Evolutionary conservation across 2,888 invertebrate species (phyloP).

Genomic region (Torymus aiolomorphi): DNA sequence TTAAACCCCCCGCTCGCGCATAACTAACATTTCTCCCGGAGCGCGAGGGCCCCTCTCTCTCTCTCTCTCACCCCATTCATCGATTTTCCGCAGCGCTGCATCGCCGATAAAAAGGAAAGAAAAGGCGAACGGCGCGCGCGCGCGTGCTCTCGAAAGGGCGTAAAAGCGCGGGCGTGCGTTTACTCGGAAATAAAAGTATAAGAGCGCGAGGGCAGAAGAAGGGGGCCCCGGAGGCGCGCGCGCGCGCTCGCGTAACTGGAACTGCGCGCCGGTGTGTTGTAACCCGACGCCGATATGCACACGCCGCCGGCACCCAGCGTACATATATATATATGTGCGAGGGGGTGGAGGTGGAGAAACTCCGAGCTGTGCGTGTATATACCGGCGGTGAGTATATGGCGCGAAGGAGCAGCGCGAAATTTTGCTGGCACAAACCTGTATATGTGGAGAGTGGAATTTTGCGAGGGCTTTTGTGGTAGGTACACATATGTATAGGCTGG

Average conservation of each 20-base stretch:
- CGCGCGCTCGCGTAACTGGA: conserved; percentile 67
- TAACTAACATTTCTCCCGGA: too few species aligned
- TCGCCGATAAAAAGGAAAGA: conserved; percentile 5
- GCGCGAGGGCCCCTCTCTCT: too few species aligned
- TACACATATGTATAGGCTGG: too few species aligned
- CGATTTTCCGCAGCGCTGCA: conserved; percentile 17
- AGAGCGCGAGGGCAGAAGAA: conserved; percentile 9
- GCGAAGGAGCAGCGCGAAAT: too few species aligned
- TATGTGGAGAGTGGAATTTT: too few species aligned
- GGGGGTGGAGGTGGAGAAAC: too few species aligned
- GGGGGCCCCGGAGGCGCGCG: conserved; percentile 55
- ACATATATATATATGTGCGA: too few species aligned
- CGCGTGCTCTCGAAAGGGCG: conserved; percentile 10
- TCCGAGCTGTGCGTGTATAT: too few species aligned
- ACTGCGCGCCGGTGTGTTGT: conserved; percentile 58
- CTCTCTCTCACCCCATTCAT: not conserved
- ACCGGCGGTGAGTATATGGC: too few species aligned
- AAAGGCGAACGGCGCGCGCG: conserved; percentile 17
- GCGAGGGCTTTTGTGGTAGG: too few species aligned
- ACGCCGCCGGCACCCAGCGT: conserved; percentile 43
- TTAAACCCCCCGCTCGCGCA: too few species aligned
- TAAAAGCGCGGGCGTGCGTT: conserved; percentile 45
- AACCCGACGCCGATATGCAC: conserved; percentile 65
- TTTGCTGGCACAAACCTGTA: too few species aligned
- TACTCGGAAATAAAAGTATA: conserved; percentile 61